Evolutionary conservation across 2,113 vertebrate genomes (phyloP).

Genomic region (Elephas maximus): DNA sequence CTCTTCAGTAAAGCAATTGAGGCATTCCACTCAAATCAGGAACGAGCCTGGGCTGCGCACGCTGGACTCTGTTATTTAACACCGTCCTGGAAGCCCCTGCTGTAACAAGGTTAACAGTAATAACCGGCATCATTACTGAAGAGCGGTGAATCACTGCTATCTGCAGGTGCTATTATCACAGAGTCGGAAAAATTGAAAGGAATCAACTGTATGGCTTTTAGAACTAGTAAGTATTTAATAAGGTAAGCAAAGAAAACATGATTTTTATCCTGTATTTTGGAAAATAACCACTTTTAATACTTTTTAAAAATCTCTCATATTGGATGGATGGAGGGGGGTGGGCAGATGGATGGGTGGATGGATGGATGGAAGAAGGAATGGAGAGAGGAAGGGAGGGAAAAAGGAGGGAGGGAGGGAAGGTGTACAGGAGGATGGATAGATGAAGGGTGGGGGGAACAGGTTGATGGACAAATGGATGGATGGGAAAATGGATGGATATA

Average conservation of each 20-base stretch:
- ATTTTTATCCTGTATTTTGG: neutral
- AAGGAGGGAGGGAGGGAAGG: too few species aligned
- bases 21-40: neutral
- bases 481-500: neutral
- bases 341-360: too few species aligned
- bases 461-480: too few species aligned
- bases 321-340: neutral
- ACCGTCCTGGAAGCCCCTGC: neutral
- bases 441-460: rapidly evolving
- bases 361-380: too few species aligned
- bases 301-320: neutral
- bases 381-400: too few species aligned
- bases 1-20: neutral
- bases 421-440: too few species aligned
- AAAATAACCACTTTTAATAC: neutral
- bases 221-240: neutral
- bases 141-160: neutral
- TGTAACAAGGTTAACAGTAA: neutral
- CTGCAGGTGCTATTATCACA: neutral
- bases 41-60: neutral
- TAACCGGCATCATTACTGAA: neutral
- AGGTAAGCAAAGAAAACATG: neutral
- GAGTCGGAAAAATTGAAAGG: neutral
- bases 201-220: neutral
- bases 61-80: neutral